A percentile compares a stretch with the other conserved stretches of the same genome.
Evolutionary conservation across 2,888 invertebrate species (phyloP).

Genomic region (Tipula confusa): DNA sequence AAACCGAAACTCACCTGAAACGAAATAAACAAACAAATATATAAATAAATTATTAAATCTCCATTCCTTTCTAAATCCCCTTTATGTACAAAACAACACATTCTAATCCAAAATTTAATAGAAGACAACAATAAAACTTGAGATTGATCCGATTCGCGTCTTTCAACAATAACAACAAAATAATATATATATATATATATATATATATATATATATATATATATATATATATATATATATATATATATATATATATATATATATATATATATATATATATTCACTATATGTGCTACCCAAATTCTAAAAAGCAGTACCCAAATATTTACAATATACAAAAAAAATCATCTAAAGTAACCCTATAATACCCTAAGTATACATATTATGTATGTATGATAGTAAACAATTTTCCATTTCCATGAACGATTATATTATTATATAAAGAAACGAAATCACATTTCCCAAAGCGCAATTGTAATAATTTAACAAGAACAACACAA

Average conservation of each 20-base stretch:
- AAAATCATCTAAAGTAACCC: not conserved
- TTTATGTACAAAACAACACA: not conserved
- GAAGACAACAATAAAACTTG: not conserved
- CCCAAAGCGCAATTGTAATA: constrained; percentile 15
- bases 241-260: too few relatives aligned
- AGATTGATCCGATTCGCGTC: constrained; percentile 20
- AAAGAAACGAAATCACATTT: not conserved
- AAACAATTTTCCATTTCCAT: not conserved
- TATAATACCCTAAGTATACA: not conserved
- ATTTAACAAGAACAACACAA: not conserved
- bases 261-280: too few relatives aligned
- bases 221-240: too few relatives aligned
- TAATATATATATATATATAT: too few relatives aligned
- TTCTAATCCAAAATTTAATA: not conserved
- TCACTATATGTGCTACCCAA: not conserved
- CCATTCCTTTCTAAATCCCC: not conserved
- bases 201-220: too few relatives aligned
- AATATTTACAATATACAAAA: not conserved
- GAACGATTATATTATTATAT: not conserved
- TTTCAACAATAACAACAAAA: not conserved
- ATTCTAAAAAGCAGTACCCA: not conserved
- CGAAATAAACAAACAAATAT: not conserved
- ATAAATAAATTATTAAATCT: not conserved
- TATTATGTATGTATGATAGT: too few relatives aligned
- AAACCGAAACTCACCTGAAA: not conserved